Evolutionary conservation across 2,797 vertebrate genomes (phyloP), one percentile per base, ranked within the genome.

Genomic region (Sebastes minor): DNA sequence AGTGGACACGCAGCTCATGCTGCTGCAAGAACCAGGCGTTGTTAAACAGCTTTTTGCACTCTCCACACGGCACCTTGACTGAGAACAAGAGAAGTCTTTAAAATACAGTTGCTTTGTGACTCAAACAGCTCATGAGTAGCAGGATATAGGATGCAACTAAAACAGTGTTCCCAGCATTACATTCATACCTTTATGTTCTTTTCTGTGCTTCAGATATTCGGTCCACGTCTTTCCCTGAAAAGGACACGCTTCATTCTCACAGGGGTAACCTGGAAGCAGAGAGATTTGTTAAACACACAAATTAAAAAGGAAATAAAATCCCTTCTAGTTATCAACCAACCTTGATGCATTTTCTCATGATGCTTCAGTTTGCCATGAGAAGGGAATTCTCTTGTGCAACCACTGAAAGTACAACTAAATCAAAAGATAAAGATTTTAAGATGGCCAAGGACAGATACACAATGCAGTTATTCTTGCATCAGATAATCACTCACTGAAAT

Each of bases 211-310:
- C 89, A 95, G 85, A 86, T 96, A 96, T 25, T 97, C 97, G 0
- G 97, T 96, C 98, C 98, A 99, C 0, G 97, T 99, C 81, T 97
- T 97, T 66, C 91, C 98, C 7, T 91, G 83, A 89, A 97, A 98
- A 0, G 88, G 82, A 88, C 98, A 99, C 14, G 74, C 82, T 30
- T 95, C 95, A 38, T 94, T 94, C 83, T 93, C 93, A 94, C 98
- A 99, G 0, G 76, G 49, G 63, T 99, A 99, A 77, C 97, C 98
- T 99, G 78, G 42, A 49, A 46, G 7, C 75, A 86, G 46, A 72
- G n/a, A 59, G 6, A 30, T 22, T 33, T 8, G 30, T 18, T 32
- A 30, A 13, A 6, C 12, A 23, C 7, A 83, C 6, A 82, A 0
- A 6, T 3, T 4, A 7, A 22, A n/a, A 27, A 38, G 7, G 2